A percentile compares a stretch with the other conserved stretches of the same genome.
These are phyloP conservation scores for Melieria picta DNA, from an alignment of 2,888 invertebrate genomes.

Conservation along the genomic window DNA sequence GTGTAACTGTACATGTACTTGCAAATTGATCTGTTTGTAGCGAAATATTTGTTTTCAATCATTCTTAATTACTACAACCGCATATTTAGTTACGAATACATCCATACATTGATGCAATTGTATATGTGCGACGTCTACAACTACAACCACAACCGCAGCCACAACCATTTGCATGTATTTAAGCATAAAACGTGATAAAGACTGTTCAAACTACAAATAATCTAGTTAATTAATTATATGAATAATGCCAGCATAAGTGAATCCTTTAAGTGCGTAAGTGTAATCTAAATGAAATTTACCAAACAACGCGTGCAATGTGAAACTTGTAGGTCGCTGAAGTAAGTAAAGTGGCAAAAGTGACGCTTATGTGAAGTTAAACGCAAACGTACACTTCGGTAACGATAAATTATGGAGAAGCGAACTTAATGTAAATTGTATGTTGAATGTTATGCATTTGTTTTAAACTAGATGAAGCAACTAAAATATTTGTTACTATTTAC, in stretches of 20 bases:
- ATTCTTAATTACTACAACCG: neutral
- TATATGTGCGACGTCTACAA: conserved; percentile 12
- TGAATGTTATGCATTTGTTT: conserved; percentile 48
- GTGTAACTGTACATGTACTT: neutral
- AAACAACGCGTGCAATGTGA: no score
- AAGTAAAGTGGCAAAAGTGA: neutral
- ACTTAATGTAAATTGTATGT: conserved; percentile 42
- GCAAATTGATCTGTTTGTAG: neutral
- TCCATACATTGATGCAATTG: conserved; percentile 1
- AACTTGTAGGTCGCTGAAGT: no score
- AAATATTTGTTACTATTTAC: conserved; percentile 30
- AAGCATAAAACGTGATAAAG: conserved; percentile 56
- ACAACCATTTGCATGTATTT: conserved; percentile 1
- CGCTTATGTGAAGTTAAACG: conserved; percentile 4
- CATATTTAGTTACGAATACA: neutral
- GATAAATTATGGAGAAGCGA: conserved; percentile 35
- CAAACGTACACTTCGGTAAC: no score
- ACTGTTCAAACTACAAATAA: conserved; percentile 51
- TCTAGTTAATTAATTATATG: conserved; percentile 36
- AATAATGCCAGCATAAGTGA: conserved; percentile 4
- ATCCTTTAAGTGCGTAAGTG: conserved; percentile 38
- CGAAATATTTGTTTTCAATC: conserved; percentile 13
- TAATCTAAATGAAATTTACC: conserved; percentile 31
- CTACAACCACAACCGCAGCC: conserved; percentile 16
- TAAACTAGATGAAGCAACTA: conserved; percentile 32